Conservation (phyloP, 2,888 invertebrate genomes). For the Nomada fucata region DNA sequence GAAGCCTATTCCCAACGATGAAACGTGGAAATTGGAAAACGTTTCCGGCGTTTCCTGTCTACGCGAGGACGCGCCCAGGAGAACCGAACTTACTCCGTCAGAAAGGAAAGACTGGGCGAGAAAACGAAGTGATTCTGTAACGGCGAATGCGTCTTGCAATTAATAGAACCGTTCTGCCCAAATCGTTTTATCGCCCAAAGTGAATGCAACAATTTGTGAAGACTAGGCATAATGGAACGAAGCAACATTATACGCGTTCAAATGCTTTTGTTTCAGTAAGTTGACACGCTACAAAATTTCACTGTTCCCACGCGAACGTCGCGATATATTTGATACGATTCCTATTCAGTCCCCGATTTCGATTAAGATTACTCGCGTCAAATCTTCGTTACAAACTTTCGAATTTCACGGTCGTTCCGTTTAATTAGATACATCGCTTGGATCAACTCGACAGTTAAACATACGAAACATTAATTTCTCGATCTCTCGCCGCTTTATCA, state of each 20-base stretch:
- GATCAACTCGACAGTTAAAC: background rate
- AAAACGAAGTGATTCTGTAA: background rate
- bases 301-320: too few relatives aligned
- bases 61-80: background rate
- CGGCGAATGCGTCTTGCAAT: background rate
- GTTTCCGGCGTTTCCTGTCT: conserved; percentile 63
- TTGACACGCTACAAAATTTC: too few relatives aligned
- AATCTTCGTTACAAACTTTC: background rate
- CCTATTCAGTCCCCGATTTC: background rate
- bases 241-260: too few relatives aligned
- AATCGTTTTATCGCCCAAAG: background rate
- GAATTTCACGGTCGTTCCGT: background rate
- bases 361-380: background rate
- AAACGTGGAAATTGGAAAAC: conserved; percentile 69
- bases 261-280: too few relatives aligned
- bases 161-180: background rate
- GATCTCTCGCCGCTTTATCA: background rate
- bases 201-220: background rate
- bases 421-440: background rate
- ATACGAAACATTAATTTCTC: background rate
- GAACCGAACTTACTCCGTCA: conserved; percentile 14
- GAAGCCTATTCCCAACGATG: conserved; percentile 56
- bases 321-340: background rate
- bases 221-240: too few relatives aligned
- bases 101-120: background rate